Conservation (phyloP, 2,113 vertebrate species). For the Zingel zingel region DNA sequence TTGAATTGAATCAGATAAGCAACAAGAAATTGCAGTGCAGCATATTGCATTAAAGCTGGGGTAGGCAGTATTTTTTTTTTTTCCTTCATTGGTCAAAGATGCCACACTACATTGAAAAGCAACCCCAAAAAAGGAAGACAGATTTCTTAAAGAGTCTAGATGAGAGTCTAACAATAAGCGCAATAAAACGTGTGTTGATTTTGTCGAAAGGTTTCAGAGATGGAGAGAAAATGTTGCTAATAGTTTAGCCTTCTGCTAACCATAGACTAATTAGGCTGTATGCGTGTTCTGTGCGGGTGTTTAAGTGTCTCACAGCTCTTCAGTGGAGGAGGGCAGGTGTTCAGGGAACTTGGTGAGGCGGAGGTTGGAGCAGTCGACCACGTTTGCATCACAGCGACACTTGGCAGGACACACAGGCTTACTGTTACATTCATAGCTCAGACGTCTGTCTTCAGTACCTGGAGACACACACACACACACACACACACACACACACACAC, state of each 20-base stretch:
- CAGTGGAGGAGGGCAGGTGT: constrained; percentile 90
- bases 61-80: too few relatives aligned
- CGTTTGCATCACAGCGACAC: constrained; percentile 93
- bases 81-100: too few relatives aligned
- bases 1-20: not conserved
- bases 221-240: too few relatives aligned
- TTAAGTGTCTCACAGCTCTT: constrained; percentile 88
- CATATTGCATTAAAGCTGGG: too few relatives aligned
- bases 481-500: constrained; percentile 3
- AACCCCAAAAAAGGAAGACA: too few relatives aligned
- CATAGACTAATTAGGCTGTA: too few relatives aligned
- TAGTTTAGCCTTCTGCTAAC: too few relatives aligned
- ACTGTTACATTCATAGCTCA: constrained; percentile 93
- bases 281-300: not conserved
- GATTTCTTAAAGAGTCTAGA: too few relatives aligned
- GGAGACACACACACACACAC: constrained; percentile 40
- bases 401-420: constrained; percentile 93
- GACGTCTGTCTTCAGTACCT: constrained; percentile 92
- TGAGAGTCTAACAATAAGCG: too few relatives aligned
- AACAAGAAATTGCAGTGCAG: not conserved
- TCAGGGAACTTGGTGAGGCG: constrained; percentile 94
- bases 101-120: too few relatives aligned
- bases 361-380: constrained; percentile 95
- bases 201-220: too few relatives aligned
- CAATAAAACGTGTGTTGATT: too few relatives aligned